phyloP scores from a whole-genome alignment of 2,113 vertebrate genomes.

The Corynorhinus townsendii region DNA sequence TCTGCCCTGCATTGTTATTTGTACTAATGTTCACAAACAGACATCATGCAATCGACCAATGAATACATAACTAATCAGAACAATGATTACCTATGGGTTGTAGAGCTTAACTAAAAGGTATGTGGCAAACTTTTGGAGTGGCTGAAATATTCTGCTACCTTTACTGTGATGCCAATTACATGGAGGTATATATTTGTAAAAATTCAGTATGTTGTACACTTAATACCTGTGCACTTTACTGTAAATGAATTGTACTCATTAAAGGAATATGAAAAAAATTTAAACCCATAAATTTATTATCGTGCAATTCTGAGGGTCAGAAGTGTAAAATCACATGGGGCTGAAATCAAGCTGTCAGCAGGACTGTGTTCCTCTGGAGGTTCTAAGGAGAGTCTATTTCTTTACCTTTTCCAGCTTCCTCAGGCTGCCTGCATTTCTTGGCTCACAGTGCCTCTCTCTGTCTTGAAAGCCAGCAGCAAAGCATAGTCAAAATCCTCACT shows the following conservation, averaged over 20 bases:
- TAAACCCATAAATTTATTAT: not conserved
- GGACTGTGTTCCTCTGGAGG: not conserved
- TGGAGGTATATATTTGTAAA: not conserved
- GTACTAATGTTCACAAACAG: no score
- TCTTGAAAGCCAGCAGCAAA: not conserved
- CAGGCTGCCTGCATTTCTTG: not conserved
- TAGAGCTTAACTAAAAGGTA: not conserved
- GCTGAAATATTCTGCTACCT: not conserved
- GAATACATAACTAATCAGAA: not conserved
- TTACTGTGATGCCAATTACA: not conserved
- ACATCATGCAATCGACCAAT: no score
- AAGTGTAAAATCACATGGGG: not conserved
- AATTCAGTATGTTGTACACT: not conserved
- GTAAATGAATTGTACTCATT: not conserved
- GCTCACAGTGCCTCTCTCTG: fast-evolving
- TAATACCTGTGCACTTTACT: not conserved
- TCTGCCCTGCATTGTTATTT: no score
- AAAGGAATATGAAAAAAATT: not conserved
- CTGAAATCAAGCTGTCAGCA: not conserved
- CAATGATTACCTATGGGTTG: not conserved
- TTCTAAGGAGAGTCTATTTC: not conserved
- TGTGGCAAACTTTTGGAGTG: not conserved
- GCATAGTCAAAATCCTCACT: not conserved
- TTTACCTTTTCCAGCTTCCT: not conserved
- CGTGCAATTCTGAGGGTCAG: not conserved